phyloP scores from a whole-genome alignment of 2,797 vertebrate genomes.

The Mus caroli region DNA sequence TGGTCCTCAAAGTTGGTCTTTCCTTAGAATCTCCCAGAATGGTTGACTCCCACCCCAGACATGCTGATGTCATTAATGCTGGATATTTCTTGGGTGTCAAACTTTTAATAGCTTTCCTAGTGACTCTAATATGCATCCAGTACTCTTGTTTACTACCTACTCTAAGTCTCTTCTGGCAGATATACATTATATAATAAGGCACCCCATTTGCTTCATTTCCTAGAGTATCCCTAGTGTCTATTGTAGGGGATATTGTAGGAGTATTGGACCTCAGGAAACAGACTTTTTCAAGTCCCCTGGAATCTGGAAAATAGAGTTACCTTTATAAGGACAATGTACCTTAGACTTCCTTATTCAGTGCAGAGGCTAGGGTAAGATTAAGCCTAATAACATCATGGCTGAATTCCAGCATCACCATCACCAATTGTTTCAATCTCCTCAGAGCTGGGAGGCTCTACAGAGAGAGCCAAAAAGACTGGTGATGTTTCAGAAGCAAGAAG shows the following conservation, averaged over 20 bases:
- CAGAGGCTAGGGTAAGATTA: background rate
- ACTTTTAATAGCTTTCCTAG: background rate
- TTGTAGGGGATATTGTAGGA: background rate
- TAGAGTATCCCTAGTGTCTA: background rate
- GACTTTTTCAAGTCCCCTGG: constrained; percentile 20
- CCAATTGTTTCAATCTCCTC: background rate
- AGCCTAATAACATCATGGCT: background rate
- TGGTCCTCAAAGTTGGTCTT: background rate
- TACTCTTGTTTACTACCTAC: constrained; percentile 13
- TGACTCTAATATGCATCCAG: background rate
- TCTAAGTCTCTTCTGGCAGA: background rate
- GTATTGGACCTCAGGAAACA: constrained; percentile 20
- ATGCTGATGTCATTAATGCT: background rate
- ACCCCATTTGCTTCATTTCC: constrained; percentile 21
- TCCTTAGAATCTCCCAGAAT: background rate
- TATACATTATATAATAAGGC: background rate
- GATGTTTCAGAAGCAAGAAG: constrained; percentile 43
- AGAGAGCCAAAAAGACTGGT: background rate
- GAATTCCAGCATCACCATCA: background rate
- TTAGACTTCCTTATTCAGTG: constrained; percentile 20
- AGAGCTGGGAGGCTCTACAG: background rate
- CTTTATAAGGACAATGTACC: background rate
- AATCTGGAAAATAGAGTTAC: constrained; percentile 18
- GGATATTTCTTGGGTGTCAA: background rate
- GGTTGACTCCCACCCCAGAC: background rate